Evolutionary conservation across 2,797 vertebrate species (phyloP).

Genomic region (Sebastes trivittatus): DNA sequence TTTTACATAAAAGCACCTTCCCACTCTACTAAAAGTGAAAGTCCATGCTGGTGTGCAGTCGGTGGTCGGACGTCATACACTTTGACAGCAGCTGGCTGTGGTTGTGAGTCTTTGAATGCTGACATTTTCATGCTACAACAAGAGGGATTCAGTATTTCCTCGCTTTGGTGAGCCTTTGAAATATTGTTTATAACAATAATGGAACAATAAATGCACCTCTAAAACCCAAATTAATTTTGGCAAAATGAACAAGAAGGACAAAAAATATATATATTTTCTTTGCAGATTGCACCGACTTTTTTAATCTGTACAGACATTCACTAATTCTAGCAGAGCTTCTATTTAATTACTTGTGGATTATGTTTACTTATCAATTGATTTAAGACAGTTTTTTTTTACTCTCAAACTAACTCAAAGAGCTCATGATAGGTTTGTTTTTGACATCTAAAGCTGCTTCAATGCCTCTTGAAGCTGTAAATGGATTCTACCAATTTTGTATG

Average conservation of each 20-base stretch:
- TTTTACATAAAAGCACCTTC: conserved; percentile 36
- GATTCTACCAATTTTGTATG: too few relatives aligned
- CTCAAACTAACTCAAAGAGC: background rate
- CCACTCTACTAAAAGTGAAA: conserved; percentile 1
- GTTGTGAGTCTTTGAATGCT: background rate
- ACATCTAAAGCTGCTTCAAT: background rate
- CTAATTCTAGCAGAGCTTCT: background rate
- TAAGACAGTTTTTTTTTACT: background rate
- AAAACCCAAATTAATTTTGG: background rate
- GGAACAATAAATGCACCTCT: background rate
- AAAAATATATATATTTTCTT: background rate
- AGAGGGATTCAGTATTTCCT: background rate
- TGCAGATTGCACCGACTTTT: background rate
- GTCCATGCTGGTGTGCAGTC: conserved; percentile 3
- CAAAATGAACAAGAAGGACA: background rate
- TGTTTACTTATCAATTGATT: background rate
- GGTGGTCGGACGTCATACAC: background rate
- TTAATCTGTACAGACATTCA: background rate
- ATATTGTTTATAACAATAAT: background rate
- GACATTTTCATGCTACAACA: background rate
- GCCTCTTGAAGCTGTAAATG: background rate
- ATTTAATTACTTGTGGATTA: background rate
- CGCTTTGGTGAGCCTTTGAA: background rate
- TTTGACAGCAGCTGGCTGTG: background rate
- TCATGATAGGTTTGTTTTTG: background rate